Evolutionary conservation across 2,797 vertebrate genomes (phyloP).

Genomic region (Notolepis coatsorum): DNA sequence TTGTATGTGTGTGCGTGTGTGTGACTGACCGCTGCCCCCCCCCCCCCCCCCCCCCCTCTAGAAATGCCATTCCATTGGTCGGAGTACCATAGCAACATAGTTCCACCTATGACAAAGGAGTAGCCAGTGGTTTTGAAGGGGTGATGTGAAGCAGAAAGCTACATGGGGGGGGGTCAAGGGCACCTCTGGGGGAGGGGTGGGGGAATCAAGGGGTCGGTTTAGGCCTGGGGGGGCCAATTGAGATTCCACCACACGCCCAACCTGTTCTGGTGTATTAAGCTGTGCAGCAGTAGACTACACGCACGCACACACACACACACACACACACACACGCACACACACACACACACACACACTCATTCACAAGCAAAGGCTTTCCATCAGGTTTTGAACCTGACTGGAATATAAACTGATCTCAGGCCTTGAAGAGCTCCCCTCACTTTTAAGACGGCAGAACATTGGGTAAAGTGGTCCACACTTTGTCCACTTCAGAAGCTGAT

Average conservation of each 20-base stretch:
- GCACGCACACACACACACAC: not conserved
- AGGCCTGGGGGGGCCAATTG: constrained; percentile 61
- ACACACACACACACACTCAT: too few relatives aligned
- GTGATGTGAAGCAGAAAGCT: constrained; percentile 71
- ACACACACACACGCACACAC: too few relatives aligned
- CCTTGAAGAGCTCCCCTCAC: too few relatives aligned
- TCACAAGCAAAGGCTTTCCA: too few relatives aligned
- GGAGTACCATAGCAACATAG: constrained; percentile 77
- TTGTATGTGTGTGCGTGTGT: constrained; percentile 11
- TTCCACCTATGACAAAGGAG: constrained; percentile 79
- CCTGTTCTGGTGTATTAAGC: constrained; percentile 47
- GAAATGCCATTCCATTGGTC: constrained; percentile 76
- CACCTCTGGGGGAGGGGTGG: not conserved
- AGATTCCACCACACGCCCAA: constrained; percentile 53
- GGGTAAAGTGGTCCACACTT: too few relatives aligned
- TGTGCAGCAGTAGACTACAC: not conserved
- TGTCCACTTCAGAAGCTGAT: too few relatives aligned
- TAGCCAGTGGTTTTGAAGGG: constrained; percentile 68
- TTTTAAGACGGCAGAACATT: too few relatives aligned
- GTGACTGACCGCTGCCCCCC: constrained; percentile 48
- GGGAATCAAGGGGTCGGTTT: constrained; percentile 45
- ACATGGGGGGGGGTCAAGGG: not conserved
- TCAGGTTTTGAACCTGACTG: too few relatives aligned
- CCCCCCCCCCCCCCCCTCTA: not conserved
- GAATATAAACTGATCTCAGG: too few relatives aligned